Evolutionary conservation across 2,113 vertebrate genomes (phyloP).

Genomic region (Herpetotheres cachinnans): DNA sequence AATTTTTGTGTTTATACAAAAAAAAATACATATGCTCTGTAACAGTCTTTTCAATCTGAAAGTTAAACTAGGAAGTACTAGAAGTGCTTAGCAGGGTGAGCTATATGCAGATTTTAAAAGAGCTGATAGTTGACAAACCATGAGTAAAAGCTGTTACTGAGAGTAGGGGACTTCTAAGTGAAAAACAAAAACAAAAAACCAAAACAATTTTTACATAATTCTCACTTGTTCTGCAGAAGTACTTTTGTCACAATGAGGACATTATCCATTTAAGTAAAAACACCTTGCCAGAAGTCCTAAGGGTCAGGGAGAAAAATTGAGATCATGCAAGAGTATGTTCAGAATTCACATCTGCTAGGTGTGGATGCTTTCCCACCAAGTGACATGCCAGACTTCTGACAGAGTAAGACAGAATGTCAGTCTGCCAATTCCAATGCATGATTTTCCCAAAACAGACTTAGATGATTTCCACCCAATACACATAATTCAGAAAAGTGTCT

Average conservation of each 20-base stretch:
- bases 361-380: constrained; percentile 34
- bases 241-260: background rate
- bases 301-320: background rate
- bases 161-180: background rate
- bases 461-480: constrained; percentile 11
- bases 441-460: constrained; percentile 59
- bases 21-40: background rate
- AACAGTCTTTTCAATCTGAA: background rate
- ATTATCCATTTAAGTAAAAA: background rate
- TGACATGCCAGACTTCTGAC: constrained; percentile 49
- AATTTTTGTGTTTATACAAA: background rate
- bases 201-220: background rate
- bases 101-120: background rate
- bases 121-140: background rate
- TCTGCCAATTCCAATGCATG: constrained; percentile 57
- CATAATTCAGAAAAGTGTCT: background rate
- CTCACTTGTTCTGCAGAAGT: background rate
- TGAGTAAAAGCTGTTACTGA: background rate
- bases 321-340: constrained; percentile 8
- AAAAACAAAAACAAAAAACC: background rate
- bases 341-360: constrained; percentile 58
- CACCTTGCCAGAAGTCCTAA: background rate
- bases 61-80: background rate
- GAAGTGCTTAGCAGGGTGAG: background rate
- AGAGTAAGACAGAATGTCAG: constrained; percentile 31